Conservation (phyloP, 1,140 invertebrate genomes). For the Oppia nitens region DNA sequence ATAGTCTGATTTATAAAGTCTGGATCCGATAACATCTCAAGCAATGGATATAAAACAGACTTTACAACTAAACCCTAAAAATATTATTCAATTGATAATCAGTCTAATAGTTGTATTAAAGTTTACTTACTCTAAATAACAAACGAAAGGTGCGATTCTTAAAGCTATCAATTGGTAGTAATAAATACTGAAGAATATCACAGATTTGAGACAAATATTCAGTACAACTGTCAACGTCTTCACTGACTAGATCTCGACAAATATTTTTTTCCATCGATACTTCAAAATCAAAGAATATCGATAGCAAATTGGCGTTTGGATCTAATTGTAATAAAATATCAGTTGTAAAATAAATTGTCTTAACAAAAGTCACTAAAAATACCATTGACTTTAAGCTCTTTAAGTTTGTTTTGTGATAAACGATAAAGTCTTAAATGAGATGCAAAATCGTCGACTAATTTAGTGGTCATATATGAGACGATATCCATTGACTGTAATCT, state of each 20-base stretch:
- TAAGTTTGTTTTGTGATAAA: constrained; percentile 45
- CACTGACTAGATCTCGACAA: constrained; percentile 34
- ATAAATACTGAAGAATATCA: constrained; percentile 64
- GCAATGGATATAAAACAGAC: constrained; percentile 54
- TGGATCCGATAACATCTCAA: constrained; percentile 70
- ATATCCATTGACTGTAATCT: constrained; percentile 65
- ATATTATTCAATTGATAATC: constrained; percentile 17
- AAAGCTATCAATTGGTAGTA: constrained; percentile 68
- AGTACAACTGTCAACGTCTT: constrained; percentile 30
- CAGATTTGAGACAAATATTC: constrained; percentile 66
- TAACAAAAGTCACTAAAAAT: constrained; percentile 5
- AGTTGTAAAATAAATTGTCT: neutral
- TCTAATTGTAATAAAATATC: neutral
- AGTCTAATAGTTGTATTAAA: neutral
- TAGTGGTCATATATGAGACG: constrained; percentile 66
- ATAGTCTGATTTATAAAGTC: constrained; percentile 85
- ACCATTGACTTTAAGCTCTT: constrained; percentile 33
- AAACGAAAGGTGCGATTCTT: constrained; percentile 58
- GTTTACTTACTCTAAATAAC: constrained; percentile 34
- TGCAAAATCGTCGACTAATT: constrained; percentile 72
- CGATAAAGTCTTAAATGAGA: constrained; percentile 66
- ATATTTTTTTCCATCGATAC: constrained; percentile 57
- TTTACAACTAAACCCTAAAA: constrained; percentile 63
- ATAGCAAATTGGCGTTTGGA: constrained; percentile 36
- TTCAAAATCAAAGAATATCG: constrained; percentile 73